Evolutionary conservation across 2,888 invertebrate genomes (phyloP), one percentile per base, ranked within the genome.

Genomic region (Pristionchus japonicus): DNA sequence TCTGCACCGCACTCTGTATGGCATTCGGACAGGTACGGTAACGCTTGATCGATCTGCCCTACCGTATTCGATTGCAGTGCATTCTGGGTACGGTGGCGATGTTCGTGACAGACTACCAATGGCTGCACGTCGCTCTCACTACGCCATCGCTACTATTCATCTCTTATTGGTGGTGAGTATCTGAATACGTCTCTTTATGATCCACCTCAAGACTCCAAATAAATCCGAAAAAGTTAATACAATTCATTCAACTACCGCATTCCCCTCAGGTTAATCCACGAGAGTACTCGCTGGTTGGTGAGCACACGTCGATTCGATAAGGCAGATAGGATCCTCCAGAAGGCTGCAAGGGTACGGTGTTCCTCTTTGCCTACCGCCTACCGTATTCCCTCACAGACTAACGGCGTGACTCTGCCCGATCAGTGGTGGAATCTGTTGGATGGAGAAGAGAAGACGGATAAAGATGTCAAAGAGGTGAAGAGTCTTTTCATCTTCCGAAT

Each of bases 1-100:
- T 95, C n/a, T 92, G 95, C 31, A 93, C 94, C 1, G 94, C 95
- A 31, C 92, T 94, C 67, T 95, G 95, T 91, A 95, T 95, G 90
- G 94, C 95, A 0, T 23, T 94, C 20, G 95, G 95, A 83, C 93
- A 93, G 89, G 91, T 91, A 27, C 49, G 23, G 83, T 52, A 85
- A n/a, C 37, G 1, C 7, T 27, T 49, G n/a, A 47, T 47, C 37
- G 7, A 20, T 70, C 13, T 47, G 47, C 6, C 49, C 47, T 37
- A 37, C 70, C 34, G 70, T 43, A 47, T 43, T 47, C 43, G 80
- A 77, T 89, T 43, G 0, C 47, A 47, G 77, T 77, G 77, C 27
- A 47, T 93, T 49, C 91, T 94, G 52, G 94, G 95, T 6, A 89
- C 91, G n/a, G 89, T 93, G 31, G 95, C 94, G 20, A 93, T 91